Evolutionary conservation across 2,797 vertebrate genomes (phyloP), one percentile per base, ranked within the genome.

Genomic region (Mallotus villosus): DNA sequence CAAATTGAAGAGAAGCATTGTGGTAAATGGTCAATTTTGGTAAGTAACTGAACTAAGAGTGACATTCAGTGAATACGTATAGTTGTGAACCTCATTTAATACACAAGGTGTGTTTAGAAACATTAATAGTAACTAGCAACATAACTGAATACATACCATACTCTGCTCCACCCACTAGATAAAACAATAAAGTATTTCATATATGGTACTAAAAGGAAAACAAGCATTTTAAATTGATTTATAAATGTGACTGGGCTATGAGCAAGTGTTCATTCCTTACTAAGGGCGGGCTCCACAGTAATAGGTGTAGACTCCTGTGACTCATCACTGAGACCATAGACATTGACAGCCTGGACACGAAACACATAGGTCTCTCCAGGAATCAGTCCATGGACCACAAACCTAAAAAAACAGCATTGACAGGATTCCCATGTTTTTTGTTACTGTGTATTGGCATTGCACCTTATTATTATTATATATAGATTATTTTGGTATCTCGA

Each of bases 311-410:
- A 99, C 83, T 98, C 97, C 87, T 98, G 95, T 0, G 97, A 99
- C 86, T 96, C 95, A 4, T 98, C 97, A 5, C 97, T 98, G 72
- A 94, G 80, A 41, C 97, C 97, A 7, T 94, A 89, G 0, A 94
- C 85, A 67, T 98, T 99, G 16, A 90, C 96, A 0, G 97, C 97
- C 78, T 99, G 98, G 66, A 97, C 97, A 0, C 97, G 95, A 90
- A 99, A 99, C 59, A 92, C 68, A 2, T 99, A 99, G 34, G 89
- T 94, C 80, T 98, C 94, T 0, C 97, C 97, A 0, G 93, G 91
- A 75, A 91, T 91, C 88, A 99, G 86, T 14, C 95, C 95, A 0
- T 99, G 97, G 68, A 95, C 95, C 82, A 99, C 95, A 78, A 99
- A 99, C 93, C 97, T 99, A 72, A 76, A 1, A n/a, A 77, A 29